Percentiles rank a stretch among this genome's conserved stretches.
Evolutionary conservation across 2,888 invertebrate species (phyloP).

Genomic region (Cloeon dipterum): DNA sequence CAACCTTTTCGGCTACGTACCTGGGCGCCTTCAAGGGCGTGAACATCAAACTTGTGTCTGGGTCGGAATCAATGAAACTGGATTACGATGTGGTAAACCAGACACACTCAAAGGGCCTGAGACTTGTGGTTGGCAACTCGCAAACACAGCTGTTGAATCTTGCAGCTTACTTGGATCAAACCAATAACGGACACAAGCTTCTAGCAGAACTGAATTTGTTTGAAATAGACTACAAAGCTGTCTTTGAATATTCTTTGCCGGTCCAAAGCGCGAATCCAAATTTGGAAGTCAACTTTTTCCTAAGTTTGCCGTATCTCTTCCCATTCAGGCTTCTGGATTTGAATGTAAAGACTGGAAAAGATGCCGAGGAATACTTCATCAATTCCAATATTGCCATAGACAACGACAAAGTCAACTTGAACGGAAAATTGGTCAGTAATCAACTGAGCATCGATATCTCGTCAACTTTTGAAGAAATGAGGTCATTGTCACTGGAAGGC

Average conservation of each 20-base stretch:
- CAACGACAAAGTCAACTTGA: not conserved
- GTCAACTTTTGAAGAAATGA: not conserved
- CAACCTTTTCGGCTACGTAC: not conserved
- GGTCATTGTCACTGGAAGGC: not conserved
- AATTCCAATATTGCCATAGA: not conserved
- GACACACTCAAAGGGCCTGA: not conserved
- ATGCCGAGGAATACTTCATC: not conserved
- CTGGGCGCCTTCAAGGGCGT: not conserved
- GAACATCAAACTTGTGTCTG: not conserved
- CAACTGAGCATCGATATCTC: not conserved
- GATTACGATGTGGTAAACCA: not conserved
- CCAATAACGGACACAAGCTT: not conserved
- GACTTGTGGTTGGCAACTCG: not conserved
- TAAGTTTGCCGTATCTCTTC: not conserved
- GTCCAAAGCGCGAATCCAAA: not conserved
- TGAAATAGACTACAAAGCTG: not conserved
- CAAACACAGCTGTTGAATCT: not conserved
- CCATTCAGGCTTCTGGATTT: not conserved
- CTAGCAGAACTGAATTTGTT: not conserved
- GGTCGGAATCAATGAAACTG: not conserved
- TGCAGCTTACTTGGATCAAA: not conserved
- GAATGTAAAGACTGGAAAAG: not conserved
- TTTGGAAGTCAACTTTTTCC: not conserved
- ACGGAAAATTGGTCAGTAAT: not conserved
- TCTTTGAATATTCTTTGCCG: not conserved